Evolutionary conservation across 2,113 vertebrate species (phyloP), one percentile per base, ranked within the genome.

Genomic region (Crotalus horridus): DNA sequence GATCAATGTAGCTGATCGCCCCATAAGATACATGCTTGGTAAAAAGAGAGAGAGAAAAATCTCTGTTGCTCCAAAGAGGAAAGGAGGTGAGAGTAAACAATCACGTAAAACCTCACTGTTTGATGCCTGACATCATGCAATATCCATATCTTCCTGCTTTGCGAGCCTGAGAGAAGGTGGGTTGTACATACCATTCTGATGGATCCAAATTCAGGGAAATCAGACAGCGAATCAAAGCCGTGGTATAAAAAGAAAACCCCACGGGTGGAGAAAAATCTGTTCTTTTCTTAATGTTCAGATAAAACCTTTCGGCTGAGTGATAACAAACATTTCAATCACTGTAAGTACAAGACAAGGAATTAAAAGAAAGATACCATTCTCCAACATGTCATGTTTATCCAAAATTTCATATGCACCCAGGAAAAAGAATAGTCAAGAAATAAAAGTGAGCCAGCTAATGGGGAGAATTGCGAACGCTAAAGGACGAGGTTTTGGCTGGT

Each of bases 401-500:
- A 23, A 21, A 81, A 89, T 95, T 97, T 96, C 53, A 21, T 90
- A 74, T 26, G 58, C 20, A 2, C 3, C 43, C 26, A 87, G 74
- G 92, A 89, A 91, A 92, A 59, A 2, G 4, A 0, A 92, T 86
- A 94, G 88, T 95, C 29, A 85, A 91, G 95, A 95, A 0, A 54
- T 89, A 91, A 94, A 91, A 9, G 48, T 23, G 85, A 94, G 85
- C 69, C 85, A 94, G 91, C 95, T 95, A 88, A 59, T 69, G 86
- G 23, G 93, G 94, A 96, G 94, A 95, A 94, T 95, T 55, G 95
- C 69, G 55, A 21, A 81, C 5, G 48, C 88, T 59, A 81, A 29
- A 90, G 96, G 95, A 93, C 95, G 94, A 95, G 95, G 94, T 93
- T 91, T 74, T 88, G 94, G 93, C 92, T 51, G 91, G 91, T 89